Conservation (phyloP, 2,888 invertebrate genomes). For the Idaea biselata region DNA sequence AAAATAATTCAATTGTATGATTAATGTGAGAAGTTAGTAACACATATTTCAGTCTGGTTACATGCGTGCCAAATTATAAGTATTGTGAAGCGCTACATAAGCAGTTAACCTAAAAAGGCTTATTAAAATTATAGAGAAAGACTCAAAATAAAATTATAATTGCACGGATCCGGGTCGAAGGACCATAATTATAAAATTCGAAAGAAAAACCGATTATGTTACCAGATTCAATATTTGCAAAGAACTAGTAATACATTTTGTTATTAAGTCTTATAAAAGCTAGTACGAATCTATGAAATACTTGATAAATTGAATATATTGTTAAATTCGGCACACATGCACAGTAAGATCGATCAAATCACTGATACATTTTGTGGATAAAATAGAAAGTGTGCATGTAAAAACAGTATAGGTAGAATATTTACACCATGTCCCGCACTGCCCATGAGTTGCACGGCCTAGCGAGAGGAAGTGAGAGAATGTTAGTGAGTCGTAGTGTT, state of each 20-base stretch:
- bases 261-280: too few relatives aligned
- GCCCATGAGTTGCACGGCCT: constrained; percentile 96
- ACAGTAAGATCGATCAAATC: constrained; percentile 27
- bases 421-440: constrained; percentile 94
- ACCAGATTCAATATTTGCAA: too few relatives aligned
- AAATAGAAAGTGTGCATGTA: constrained; percentile 71
- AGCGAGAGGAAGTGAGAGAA: constrained; percentile 71
- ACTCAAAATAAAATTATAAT: too few relatives aligned
- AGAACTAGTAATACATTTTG: too few relatives aligned
- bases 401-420: constrained; percentile 77
- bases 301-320: constrained; percentile 19
- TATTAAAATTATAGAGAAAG: not conserved
- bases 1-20: constrained; percentile 3
- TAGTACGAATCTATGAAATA: not conserved
- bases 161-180: not conserved
- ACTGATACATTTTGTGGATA: constrained; percentile 43
- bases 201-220: too few relatives aligned
- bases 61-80: constrained; percentile 28
- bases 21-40: constrained; percentile 18
- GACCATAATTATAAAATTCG: not conserved
- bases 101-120: not conserved
- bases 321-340: constrained; percentile 46
- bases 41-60: constrained; percentile 47
- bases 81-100: not conserved
- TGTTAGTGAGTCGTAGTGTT: constrained; percentile 56